Conservation (phyloP, 2,797 vertebrate genomes). For the Anableps anableps region DNA sequence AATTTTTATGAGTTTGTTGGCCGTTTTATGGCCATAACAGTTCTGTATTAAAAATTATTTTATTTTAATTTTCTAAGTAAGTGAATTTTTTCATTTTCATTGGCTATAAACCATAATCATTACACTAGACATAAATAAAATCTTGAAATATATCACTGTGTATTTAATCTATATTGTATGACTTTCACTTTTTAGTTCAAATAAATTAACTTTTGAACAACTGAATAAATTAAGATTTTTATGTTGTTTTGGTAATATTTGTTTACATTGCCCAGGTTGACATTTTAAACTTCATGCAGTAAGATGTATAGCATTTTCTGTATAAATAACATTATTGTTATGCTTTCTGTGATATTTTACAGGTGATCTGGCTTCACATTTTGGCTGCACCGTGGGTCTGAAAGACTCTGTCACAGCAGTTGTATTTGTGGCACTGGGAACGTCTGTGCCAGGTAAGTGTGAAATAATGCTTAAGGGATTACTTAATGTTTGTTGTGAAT, state of each 20-base stretch:
- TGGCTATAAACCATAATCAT: not conserved
- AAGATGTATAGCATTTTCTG: not conserved
- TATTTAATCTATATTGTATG: not conserved
- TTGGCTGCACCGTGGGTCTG: conserved; percentile 96
- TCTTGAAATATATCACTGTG: not conserved
- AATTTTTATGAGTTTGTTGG: not conserved
- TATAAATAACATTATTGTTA: not conserved
- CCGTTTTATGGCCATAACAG: not conserved
- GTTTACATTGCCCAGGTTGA: not conserved
- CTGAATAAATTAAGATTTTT: not conserved
- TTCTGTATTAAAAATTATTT: not conserved
- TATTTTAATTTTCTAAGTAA: no score
- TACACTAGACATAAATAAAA: not conserved
- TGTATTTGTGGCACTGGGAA: conserved; percentile 96
- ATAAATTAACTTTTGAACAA: not conserved
- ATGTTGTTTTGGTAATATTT: not conserved
- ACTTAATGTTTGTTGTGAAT: not conserved
- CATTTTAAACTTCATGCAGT: not conserved
- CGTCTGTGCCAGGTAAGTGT: conserved; percentile 92
- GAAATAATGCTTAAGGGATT: not conserved
- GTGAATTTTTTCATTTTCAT: not conserved
- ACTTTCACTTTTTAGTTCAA: not conserved
- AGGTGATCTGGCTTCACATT: conserved; percentile 93
- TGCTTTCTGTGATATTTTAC: conserved; percentile 11
- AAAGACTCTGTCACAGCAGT: conserved; percentile 98